Evolutionary conservation across 2,113 vertebrate species (phyloP).

Genomic region (Syrmaticus mikado): DNA sequence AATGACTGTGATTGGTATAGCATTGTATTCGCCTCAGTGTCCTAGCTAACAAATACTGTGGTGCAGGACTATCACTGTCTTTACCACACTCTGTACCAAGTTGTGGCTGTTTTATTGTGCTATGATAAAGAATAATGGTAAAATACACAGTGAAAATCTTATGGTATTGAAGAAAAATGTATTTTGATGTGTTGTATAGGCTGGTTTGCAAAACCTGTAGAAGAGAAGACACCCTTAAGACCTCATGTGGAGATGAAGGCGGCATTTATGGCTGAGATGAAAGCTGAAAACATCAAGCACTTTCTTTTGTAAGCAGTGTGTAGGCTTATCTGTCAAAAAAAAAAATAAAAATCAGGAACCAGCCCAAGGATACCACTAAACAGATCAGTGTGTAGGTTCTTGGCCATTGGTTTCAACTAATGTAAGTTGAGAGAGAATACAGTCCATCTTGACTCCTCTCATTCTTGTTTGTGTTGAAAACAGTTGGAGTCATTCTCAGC

Average conservation of each 20-base stretch:
- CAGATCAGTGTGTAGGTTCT: not conserved
- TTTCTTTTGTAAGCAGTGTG: slow-evolving; percentile 85
- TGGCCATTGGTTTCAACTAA: not conserved
- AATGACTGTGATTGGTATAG: not conserved
- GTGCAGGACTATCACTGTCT: not conserved
- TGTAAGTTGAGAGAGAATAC: not conserved
- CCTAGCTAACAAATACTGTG: not conserved
- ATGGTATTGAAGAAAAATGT: not conserved
- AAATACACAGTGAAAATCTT: not conserved
- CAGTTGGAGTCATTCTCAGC: not conserved
- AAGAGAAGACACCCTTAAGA: not conserved
- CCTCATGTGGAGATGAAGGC: slow-evolving; percentile 68
- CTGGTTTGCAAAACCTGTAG: slow-evolving; percentile 86
- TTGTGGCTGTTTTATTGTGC: not conserved
- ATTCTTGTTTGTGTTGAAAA: not conserved
- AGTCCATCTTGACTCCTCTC: not conserved
- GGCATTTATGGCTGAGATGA: slow-evolving; percentile 88
- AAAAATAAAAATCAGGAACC: not conserved
- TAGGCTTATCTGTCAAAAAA: not conserved
- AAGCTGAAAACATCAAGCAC: slow-evolving; percentile 86
- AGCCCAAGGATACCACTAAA: not conserved
- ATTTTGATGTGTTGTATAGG: slow-evolving; percentile 77
- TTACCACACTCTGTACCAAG: not conserved
- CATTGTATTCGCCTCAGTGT: not conserved
- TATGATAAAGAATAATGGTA: not conserved